These are phyloP conservation scores for Microtus montanus DNA, from an alignment of 2,113 vertebrate species.

Conservation along the genomic window DNA sequence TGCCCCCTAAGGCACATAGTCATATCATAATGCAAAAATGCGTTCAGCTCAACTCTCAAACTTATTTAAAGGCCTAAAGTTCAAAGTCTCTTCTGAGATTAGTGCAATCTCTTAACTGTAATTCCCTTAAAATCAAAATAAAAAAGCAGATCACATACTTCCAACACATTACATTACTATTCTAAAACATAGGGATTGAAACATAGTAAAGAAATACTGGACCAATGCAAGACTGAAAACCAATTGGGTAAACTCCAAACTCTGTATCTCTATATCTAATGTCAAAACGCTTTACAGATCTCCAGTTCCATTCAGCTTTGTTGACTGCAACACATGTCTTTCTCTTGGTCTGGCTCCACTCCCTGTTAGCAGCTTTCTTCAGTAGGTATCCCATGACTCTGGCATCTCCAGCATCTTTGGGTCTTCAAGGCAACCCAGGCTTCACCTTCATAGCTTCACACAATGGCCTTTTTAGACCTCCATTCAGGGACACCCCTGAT, in stretches of 20 bases:
- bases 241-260: neutral
- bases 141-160: too few species aligned
- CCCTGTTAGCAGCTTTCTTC: neutral
- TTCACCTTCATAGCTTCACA: too few species aligned
- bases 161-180: neutral
- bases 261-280: neutral
- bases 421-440: neutral
- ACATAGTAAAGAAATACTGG: neutral
- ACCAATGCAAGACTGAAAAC: neutral
- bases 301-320: neutral
- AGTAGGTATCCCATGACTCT: too few species aligned
- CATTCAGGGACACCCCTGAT: too few species aligned
- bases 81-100: too few species aligned
- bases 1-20: neutral
- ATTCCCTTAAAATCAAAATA: too few species aligned
- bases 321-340: neutral
- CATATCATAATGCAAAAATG: neutral
- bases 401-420: neutral
- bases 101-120: too few species aligned
- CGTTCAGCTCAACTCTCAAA: neutral
- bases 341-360: neutral
- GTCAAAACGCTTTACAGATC: neutral
- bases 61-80: too few species aligned
- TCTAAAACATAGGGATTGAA: neutral
- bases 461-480: too few species aligned